Percentiles rank a stretch among this genome's conserved stretches.
phyloP scores from a whole-genome alignment of 2,888 invertebrate genomes.

The Eremobia ochroleuca region DNA sequence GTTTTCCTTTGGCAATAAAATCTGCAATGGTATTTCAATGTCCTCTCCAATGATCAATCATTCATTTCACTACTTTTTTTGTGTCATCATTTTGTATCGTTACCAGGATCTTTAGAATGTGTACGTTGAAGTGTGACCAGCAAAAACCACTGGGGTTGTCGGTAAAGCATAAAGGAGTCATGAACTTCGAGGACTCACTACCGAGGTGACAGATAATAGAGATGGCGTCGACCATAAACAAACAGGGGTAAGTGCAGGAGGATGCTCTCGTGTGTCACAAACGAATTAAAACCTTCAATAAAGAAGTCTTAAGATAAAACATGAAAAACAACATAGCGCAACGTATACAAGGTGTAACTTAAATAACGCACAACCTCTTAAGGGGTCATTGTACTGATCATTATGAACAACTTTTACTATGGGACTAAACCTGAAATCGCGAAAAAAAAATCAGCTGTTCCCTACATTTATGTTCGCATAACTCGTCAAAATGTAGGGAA shows the following conservation, averaged over 20 bases:
- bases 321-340: no score
- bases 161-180: background rate
- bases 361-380: no score
- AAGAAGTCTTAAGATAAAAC: background rate
- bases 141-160: background rate
- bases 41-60: background rate
- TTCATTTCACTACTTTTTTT: no score
- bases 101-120: background rate
- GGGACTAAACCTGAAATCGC: no score
- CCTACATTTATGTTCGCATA: no score
- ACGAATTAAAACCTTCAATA: background rate
- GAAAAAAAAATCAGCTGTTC: no score
- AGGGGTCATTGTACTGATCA: no score
- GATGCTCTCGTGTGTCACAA: background rate
- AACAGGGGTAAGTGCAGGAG: no score
- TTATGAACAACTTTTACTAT: no score
- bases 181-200: background rate
- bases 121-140: background rate
- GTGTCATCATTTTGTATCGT: background rate
- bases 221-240: background rate
- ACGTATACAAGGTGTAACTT: no score
- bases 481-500: no score
- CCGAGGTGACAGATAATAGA: no score
- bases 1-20: background rate
- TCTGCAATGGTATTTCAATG: background rate